phyloP scores from a whole-genome alignment of 2,797 vertebrate genomes.

The Okamejei kenojei region DNA sequence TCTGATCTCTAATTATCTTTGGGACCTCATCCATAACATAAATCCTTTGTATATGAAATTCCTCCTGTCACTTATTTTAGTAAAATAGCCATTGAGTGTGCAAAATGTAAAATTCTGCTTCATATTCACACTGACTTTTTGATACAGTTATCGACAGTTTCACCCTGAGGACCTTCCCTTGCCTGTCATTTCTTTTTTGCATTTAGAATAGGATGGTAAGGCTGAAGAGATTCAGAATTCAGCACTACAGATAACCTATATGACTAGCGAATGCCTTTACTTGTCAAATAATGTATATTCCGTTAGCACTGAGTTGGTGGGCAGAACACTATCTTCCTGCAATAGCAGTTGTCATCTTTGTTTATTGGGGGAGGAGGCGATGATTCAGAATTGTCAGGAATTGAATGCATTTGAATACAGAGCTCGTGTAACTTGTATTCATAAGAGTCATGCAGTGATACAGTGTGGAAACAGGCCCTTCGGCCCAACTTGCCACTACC shows the following conservation, averaged over 20 bases:
- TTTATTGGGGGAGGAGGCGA: neutral
- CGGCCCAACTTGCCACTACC: no score
- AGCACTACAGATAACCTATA: conserved; percentile 69
- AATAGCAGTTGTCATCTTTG: conserved; percentile 1
- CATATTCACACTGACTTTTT: neutral
- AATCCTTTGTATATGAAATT: neutral
- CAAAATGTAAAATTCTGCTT: conserved; percentile 18
- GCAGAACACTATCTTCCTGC: neutral
- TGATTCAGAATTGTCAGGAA: neutral
- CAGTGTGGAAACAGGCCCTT: no score
- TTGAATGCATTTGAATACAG: neutral
- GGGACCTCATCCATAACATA: neutral
- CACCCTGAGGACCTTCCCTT: conserved; percentile 57
- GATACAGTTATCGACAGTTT: neutral
- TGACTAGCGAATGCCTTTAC: conserved; percentile 71
- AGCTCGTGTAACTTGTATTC: neutral
- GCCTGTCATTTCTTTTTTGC: conserved; percentile 73
- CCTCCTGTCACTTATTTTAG: neutral
- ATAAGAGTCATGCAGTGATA: no score
- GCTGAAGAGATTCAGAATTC: conserved; percentile 66
- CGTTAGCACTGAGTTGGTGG: neutral
- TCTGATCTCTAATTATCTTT: neutral
- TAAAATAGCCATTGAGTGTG: neutral
- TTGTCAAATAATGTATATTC: conserved; percentile 66
- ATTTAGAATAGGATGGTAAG: conserved; percentile 65